Evolutionary conservation across 2,888 invertebrate species (phyloP).

Genomic region (Macropis europaea): DNA sequence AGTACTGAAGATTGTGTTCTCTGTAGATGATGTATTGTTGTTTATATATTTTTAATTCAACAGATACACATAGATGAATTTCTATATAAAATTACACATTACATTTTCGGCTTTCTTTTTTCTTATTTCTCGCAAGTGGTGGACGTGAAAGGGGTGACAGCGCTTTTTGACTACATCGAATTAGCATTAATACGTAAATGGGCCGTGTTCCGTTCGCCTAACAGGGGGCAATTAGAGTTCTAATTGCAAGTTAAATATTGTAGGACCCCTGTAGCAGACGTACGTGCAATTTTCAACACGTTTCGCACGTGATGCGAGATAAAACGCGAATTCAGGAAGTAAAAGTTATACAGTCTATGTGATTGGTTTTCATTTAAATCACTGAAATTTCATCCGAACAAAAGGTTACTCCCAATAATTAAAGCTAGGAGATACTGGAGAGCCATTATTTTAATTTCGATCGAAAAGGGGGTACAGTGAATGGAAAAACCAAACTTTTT

Average conservation of each 20-base stretch:
- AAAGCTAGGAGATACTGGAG: too few species aligned
- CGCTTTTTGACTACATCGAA: neutral
- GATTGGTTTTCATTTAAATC: conserved; percentile 8
- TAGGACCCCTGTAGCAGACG: neutral
- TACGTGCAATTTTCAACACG: conserved; percentile 1
- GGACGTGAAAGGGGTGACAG: too few species aligned
- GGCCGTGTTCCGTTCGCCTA: conserved; percentile 5
- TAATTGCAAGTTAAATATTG: conserved; percentile 36
- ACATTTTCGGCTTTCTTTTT: neutral
- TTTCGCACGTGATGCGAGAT: conserved; percentile 17
- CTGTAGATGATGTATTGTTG: too few species aligned
- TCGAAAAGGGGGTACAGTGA: neutral
- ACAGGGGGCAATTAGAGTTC: conserved; percentile 16
- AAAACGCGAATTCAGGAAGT: conserved; percentile 4
- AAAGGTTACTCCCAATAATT: too few species aligned
- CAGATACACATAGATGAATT: too few species aligned
- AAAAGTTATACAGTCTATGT: neutral
- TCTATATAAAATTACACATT: too few species aligned
- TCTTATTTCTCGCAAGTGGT: neutral
- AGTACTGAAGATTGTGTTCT: too few species aligned
- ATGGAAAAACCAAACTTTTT: too few species aligned
- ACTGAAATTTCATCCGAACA: too few species aligned
- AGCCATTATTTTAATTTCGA: neutral
- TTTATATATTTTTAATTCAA: neutral
- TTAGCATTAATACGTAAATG: conserved; percentile 9